phyloP scores from a whole-genome alignment of 2,797 vertebrate species.

The Triplophysa bombifrons region DNA sequence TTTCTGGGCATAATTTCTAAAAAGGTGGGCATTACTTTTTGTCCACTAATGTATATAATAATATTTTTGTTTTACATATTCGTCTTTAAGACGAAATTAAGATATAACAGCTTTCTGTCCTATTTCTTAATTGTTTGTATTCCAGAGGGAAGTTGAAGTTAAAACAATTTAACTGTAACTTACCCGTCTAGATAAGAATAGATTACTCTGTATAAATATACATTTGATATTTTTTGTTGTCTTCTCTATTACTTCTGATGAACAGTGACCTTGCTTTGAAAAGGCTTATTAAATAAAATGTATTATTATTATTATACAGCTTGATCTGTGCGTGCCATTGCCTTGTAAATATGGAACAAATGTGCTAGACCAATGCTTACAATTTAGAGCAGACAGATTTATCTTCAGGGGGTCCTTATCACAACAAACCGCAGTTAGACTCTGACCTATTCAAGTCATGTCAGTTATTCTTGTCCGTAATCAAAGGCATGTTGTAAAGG shows the following conservation, averaged over 20 bases:
- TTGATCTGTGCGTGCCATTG: slow-evolving; percentile 28
- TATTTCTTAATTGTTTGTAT: slow-evolving; percentile 3
- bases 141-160: neutral
- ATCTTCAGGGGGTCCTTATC: slow-evolving; percentile 40
- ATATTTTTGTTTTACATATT: neutral
- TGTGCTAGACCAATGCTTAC: slow-evolving; percentile 14
- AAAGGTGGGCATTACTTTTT: too few relatives aligned
- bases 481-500: slow-evolving; percentile 8
- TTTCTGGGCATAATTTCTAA: too few relatives aligned
- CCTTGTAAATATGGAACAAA: slow-evolving; percentile 27
- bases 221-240: too few relatives aligned
- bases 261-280: too few relatives aligned
- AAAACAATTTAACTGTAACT: neutral
- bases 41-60: too few relatives aligned
- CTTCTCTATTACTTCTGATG: too few relatives aligned
- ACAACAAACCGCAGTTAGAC: slow-evolving; percentile 40
- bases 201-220: neutral
- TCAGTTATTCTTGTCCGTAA: slow-evolving; percentile 42
- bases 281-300: too few relatives aligned
- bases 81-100: too few relatives aligned
- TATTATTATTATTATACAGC: neutral
- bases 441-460: slow-evolving; percentile 48
- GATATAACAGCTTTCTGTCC: neutral
- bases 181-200: slow-evolving; percentile 22
- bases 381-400: slow-evolving; percentile 32